These are phyloP conservation scores for Tortricodes alternella DNA, from an alignment of 2,888 invertebrate genomes.

Conservation along the genomic window DNA sequence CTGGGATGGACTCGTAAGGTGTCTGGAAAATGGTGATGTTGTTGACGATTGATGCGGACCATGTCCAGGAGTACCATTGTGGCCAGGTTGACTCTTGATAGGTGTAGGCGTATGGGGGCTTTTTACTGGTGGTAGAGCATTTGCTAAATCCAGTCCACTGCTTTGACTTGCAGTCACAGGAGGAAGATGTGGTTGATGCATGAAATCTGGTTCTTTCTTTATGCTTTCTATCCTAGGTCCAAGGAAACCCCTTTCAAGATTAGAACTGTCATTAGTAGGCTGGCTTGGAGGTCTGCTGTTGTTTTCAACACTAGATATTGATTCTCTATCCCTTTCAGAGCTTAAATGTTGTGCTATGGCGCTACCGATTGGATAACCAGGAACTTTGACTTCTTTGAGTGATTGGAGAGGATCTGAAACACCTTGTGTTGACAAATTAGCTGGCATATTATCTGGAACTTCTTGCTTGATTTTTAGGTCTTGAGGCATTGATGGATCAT, in stretches of 20 bases:
- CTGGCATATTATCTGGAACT: slow-evolving; percentile 78
- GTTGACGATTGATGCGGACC: slow-evolving; percentile 68
- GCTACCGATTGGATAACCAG: slow-evolving; percentile 85
- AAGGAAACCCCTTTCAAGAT: slow-evolving; percentile 79
- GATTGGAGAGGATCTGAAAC: slow-evolving; percentile 88
- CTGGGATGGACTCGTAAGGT: slow-evolving; percentile 76
- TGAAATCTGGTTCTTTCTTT: slow-evolving; percentile 88
- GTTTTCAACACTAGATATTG: slow-evolving; percentile 75
- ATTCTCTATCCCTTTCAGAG: slow-evolving; percentile 76
- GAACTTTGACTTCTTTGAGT: slow-evolving; percentile 90
- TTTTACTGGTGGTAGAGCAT: slow-evolving; percentile 81
- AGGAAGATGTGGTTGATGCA: slow-evolving; percentile 76
- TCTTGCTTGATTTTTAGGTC: slow-evolving; percentile 81
- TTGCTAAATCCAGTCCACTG: slow-evolving; percentile 65
- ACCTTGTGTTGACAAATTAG: slow-evolving; percentile 77
- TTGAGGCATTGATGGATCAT: slow-evolving; percentile 75
- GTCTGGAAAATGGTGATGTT: slow-evolving; percentile 77
- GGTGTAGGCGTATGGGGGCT: slow-evolving; percentile 81
- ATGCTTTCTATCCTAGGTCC: slow-evolving; percentile 88
- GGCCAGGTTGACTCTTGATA: slow-evolving; percentile 73
- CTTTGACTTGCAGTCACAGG: slow-evolving; percentile 77
- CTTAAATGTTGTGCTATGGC: slow-evolving; percentile 75
- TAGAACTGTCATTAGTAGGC: slow-evolving; percentile 74
- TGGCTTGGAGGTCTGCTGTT: slow-evolving; percentile 75
- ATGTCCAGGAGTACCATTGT: slow-evolving; percentile 68